These are phyloP conservation scores for Drosophila kurseongensis DNA, from an alignment of 1,140 invertebrate genomes.

Conservation along the genomic window DNA sequence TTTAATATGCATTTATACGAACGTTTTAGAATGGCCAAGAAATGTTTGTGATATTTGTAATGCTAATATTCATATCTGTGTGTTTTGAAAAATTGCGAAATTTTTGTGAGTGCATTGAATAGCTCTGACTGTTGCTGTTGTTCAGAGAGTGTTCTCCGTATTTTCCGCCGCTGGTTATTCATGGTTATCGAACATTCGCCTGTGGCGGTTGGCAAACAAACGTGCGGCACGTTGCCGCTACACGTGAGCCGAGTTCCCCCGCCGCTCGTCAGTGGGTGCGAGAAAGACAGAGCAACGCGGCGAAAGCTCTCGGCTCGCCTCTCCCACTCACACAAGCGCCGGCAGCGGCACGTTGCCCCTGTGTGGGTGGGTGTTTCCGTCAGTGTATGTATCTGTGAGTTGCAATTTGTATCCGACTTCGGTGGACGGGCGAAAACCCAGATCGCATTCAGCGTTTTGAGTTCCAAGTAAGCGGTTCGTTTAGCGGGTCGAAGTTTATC, in stretches of 20 bases:
- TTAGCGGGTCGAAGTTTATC: slow-evolving; percentile 23
- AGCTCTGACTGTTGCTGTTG: slow-evolving; percentile 24
- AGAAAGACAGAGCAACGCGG: slow-evolving; percentile 5
- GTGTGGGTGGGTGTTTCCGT: slow-evolving; percentile 30
- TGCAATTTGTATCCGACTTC: slow-evolving; percentile 41
- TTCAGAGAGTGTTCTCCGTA: slow-evolving; percentile 20
- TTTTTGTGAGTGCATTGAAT: slow-evolving; percentile 10
- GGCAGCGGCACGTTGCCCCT: slow-evolving; percentile 30
- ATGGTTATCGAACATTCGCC: slow-evolving; percentile 51
- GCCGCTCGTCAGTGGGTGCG: slow-evolving; percentile 5
- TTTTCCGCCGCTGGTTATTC: slow-evolving; percentile 42
- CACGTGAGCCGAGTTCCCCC: slow-evolving; percentile 59
- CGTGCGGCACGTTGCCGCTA: slow-evolving; percentile 75
- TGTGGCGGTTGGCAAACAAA: slow-evolving; percentile 52
- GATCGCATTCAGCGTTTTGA: slow-evolving; percentile 57
- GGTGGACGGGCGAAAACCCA: slow-evolving; percentile 28
- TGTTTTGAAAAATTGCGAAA: not conserved
- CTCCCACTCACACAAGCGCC: slow-evolving; percentile 9
- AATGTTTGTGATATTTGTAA: not conserved
- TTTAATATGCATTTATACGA: too few relatives aligned
- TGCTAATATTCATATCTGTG: not conserved
- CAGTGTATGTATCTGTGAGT: slow-evolving; percentile 18
- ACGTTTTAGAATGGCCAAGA: not conserved
- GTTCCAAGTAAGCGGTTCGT: slow-evolving; percentile 57
- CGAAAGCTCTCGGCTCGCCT: slow-evolving; percentile 6